A percentile compares a stretch with the other conserved stretches of the same genome.
Conservation (phyloP, 2,797 vertebrate genomes). For the Syngnathus acus region DNA sequence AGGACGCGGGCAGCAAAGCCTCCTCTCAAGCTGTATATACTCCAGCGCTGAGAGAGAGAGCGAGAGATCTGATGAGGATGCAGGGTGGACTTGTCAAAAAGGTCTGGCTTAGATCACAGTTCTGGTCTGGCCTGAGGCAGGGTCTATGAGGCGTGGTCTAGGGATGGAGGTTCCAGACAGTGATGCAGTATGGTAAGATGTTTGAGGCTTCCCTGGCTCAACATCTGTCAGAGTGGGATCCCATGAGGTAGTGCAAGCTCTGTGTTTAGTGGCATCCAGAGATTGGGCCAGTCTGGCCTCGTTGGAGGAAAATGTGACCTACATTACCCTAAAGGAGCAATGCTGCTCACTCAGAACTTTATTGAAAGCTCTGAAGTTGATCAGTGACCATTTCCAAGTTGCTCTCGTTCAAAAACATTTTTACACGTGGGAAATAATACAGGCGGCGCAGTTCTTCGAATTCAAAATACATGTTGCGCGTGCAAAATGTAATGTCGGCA, state of each 20-base stretch:
- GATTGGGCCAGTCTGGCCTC: slow-evolving; percentile 48
- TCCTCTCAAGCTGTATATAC: slow-evolving; percentile 54
- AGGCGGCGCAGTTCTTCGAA: background rate
- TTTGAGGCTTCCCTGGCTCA: slow-evolving; percentile 64
- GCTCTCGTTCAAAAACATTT: background rate
- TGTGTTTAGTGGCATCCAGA: slow-evolving; percentile 56
- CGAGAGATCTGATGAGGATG: slow-evolving; percentile 38
- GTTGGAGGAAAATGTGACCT: slow-evolving; percentile 68
- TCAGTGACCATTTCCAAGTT: background rate
- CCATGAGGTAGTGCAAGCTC: slow-evolving; percentile 45
- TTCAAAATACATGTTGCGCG: background rate
- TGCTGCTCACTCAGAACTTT: slow-evolving; percentile 19
- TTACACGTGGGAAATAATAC: background rate
- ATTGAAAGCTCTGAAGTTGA: background rate
- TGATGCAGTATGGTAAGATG: slow-evolving; percentile 57
- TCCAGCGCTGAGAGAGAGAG: slow-evolving; percentile 52
- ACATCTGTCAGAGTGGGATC: slow-evolving; percentile 58
- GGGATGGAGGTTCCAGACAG: slow-evolving; percentile 54
- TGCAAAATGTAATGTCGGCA: background rate
- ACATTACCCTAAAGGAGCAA: slow-evolving; percentile 58
- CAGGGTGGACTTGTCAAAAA: slow-evolving; percentile 35
- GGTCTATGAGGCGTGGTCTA: slow-evolving; percentile 55
- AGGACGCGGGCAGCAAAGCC: slow-evolving; percentile 57
- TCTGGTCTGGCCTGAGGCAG: slow-evolving; percentile 47
- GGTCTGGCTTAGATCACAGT: slow-evolving; percentile 45